Conservation (phyloP, 1,140 invertebrate genomes). For the Drosophila bipectinata region DNA sequence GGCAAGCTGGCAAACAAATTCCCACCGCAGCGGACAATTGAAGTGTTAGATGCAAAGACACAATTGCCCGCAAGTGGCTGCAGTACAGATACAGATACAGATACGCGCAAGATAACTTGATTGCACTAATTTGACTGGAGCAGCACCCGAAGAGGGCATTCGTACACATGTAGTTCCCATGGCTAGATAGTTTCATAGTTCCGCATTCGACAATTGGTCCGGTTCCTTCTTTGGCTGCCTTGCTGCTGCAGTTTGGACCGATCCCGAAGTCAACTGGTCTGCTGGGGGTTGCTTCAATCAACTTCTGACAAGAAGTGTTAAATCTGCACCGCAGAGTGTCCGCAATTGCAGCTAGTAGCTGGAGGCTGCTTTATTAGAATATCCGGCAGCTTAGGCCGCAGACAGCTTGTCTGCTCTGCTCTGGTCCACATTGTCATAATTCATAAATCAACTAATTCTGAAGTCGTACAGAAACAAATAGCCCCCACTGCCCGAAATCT, state of each 20-base stretch:
- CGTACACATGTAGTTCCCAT: slow-evolving; percentile 58
- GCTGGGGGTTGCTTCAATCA: slow-evolving; percentile 81
- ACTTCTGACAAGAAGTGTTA: slow-evolving; percentile 83
- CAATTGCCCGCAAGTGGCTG: slow-evolving; percentile 72
- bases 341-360: slow-evolving; percentile 47
- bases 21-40: slow-evolving; percentile 69
- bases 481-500: slow-evolving; percentile 40
- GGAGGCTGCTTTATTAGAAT: slow-evolving; percentile 77
- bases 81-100: slow-evolving; percentile 49
- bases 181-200: slow-evolving; percentile 66
- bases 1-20: slow-evolving; percentile 58
- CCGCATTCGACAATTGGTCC: slow-evolving; percentile 73
- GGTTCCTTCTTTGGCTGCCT: slow-evolving; percentile 65
- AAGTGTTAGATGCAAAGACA: slow-evolving; percentile 81
- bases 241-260: background rate
- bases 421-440: slow-evolving; percentile 78
- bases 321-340: slow-evolving; percentile 64
- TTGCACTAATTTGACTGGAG: slow-evolving; percentile 79
- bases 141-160: slow-evolving; percentile 17
- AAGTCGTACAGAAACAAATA: slow-evolving; percentile 69
- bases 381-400: slow-evolving; percentile 72
- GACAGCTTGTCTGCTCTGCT: slow-evolving; percentile 59
- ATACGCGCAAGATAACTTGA: slow-evolving; percentile 79
- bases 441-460: slow-evolving; percentile 83
- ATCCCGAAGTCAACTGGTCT: slow-evolving; percentile 53